phyloP scores from a whole-genome alignment of 2,113 vertebrate genomes.

The Hippocampus mohnikei region DNA sequence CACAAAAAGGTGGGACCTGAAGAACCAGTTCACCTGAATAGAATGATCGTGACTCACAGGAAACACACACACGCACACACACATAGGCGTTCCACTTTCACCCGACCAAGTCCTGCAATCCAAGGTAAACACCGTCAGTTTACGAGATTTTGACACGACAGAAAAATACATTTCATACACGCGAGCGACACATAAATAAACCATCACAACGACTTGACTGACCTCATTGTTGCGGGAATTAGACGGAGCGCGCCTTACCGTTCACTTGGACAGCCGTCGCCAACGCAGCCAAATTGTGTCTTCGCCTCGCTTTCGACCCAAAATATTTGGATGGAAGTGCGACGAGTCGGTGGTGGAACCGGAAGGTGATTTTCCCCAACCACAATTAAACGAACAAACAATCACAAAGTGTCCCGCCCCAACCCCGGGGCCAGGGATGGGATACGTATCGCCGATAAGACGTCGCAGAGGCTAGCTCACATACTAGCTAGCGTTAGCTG shows the following conservation, averaged over 20 bases:
- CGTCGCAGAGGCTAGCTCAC: neutral
- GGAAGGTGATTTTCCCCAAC: neutral
- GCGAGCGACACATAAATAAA: neutral
- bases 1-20: constrained; percentile 45
- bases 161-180: too few relatives aligned
- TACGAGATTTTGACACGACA: neutral
- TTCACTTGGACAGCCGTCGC: constrained; percentile 63
- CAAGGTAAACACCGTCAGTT: constrained; percentile 30
- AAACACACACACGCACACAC: neutral
- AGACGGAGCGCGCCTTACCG: constrained; percentile 60
- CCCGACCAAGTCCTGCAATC: constrained; percentile 44
- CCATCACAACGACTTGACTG: neutral
- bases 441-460: neutral
- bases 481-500: constrained; percentile 24
- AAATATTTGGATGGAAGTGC: neutral
- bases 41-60: neutral
- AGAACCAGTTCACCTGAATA: constrained; percentile 48
- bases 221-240: constrained; percentile 26
- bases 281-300: constrained; percentile 20
- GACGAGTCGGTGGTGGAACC: neutral
- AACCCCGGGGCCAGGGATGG: neutral
- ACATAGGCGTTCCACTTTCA: neutral
- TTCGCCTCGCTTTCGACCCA: neutral
- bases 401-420: neutral
- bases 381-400: neutral